These are phyloP conservation scores for Andrena chrysosceles DNA, from an alignment of 2,888 invertebrate genomes.

Conservation along the genomic window DNA sequence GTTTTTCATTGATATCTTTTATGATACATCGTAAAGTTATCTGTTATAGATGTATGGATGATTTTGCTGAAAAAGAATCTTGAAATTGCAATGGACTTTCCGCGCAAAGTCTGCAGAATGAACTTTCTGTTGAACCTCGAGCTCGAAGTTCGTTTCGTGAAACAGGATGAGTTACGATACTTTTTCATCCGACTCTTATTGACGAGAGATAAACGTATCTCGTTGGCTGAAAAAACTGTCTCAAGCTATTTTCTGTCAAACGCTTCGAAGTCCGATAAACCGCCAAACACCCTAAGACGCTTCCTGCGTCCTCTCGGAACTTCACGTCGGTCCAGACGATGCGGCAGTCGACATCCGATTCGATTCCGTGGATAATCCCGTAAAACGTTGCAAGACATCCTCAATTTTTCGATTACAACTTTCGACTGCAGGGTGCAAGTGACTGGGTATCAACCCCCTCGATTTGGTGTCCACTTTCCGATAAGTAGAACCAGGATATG, in stretches of 20 bases:
- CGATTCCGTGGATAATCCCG: slow-evolving; percentile 62
- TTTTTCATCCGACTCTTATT: slow-evolving; percentile 33
- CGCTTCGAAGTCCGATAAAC: slow-evolving; percentile 33
- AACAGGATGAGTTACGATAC: not conserved
- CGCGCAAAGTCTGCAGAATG: not conserved
- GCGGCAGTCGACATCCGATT: slow-evolving; percentile 47
- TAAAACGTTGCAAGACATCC: slow-evolving; percentile 49
- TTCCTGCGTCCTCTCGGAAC: slow-evolving; percentile 31
- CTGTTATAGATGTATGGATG: not conserved
- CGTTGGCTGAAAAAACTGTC: slow-evolving; percentile 40
- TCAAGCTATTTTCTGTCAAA: slow-evolving; percentile 46
- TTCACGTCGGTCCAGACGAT: slow-evolving; percentile 52
- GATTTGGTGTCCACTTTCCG: not conserved
- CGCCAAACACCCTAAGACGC: slow-evolving; percentile 45
- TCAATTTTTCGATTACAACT: slow-evolving; percentile 42
- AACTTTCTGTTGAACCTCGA: not conserved
- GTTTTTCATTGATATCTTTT: too few relatives aligned
- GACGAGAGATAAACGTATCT: slow-evolving; percentile 31
- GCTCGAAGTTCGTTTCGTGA: not conserved
- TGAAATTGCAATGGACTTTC: not conserved
- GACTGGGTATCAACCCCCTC: not conserved
- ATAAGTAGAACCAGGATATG: too few relatives aligned
- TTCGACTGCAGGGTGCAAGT: not conserved
- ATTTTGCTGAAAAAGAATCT: not conserved
- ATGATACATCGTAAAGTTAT: too few relatives aligned